Conservation (phyloP, 2,797 vertebrate genomes). For the Rhynchonycteris naso region DNA sequence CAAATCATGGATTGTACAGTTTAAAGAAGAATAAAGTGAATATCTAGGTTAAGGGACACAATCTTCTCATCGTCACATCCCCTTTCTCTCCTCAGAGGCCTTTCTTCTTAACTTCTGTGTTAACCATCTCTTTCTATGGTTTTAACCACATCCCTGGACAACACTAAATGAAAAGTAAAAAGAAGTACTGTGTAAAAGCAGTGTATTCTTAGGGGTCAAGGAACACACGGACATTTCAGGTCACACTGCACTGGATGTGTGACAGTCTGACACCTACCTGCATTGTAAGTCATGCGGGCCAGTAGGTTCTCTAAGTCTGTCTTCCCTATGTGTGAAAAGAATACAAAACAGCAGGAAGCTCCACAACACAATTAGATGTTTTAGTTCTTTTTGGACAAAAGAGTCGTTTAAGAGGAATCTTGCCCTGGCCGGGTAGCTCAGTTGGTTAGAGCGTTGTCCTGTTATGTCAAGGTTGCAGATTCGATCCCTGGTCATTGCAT, state of each 20-base stretch:
- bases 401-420: neutral
- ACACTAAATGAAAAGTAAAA: neutral
- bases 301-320: neutral
- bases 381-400: neutral
- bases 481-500: no score
- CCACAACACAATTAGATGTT: neutral
- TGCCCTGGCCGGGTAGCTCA: neutral
- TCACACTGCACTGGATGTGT: accelerated
- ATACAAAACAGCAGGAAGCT: neutral
- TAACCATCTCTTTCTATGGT: neutral
- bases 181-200: neutral
- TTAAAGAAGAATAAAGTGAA: neutral
- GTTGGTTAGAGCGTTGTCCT: no score
- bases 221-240: no score
- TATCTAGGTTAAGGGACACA: neutral
- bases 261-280: neutral
- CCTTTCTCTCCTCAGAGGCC: neutral
- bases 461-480: no score
- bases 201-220: neutral
- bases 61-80: neutral
- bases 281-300: accelerated
- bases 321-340: neutral
- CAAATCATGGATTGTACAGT: no score
- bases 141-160: neutral
- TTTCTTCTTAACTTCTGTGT: neutral